Conservation (phyloP, 2,888 invertebrate genomes). For the Tanaodytes sp. region DNA sequence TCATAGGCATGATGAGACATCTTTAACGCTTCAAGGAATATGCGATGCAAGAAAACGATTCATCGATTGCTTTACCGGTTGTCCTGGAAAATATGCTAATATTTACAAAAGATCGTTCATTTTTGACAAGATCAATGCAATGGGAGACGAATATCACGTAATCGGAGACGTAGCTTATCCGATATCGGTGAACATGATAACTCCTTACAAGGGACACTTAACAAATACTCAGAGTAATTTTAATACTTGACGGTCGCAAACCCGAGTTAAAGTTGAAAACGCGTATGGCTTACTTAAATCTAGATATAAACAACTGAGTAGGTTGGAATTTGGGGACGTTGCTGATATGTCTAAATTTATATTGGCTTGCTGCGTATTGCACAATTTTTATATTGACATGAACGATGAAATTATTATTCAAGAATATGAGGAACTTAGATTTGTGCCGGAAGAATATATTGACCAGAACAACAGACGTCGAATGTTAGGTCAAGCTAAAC, state of each 20-base stretch:
- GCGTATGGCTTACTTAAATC: constrained; percentile 18
- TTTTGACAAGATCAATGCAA: constrained; percentile 6
- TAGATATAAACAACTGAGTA: constrained; percentile 18
- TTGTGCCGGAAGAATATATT: constrained; percentile 16
- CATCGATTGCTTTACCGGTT: constrained; percentile 14
- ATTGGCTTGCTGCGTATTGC: constrained; percentile 22
- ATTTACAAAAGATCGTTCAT: constrained; percentile 13
- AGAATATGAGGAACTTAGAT: constrained; percentile 9
- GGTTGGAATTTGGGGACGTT: constrained; percentile 11
- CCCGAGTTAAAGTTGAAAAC: constrained; percentile 22
- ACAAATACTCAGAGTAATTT: constrained; percentile 6
- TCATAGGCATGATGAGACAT: constrained; percentile 22
- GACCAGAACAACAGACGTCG: constrained; percentile 13
- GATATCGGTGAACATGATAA: constrained; percentile 10
- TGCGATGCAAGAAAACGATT: constrained; percentile 17
- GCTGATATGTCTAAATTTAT: constrained; percentile 15
- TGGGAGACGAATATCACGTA: constrained; percentile 12
- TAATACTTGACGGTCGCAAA: constrained; percentile 11
- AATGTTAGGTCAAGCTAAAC: constrained; percentile 23
- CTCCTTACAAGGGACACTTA: constrained; percentile 20
- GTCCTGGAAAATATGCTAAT: constrained; percentile 16
- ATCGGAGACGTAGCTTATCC: constrained; percentile 20
- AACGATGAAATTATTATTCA: constrained; percentile 8
- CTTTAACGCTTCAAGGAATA: constrained; percentile 15
- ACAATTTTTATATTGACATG: constrained; percentile 13